A percentile compares a stretch with the other conserved stretches of the same genome.
Evolutionary conservation across 2,113 vertebrate species (phyloP).

Genomic region (Stictonetta naevosa): DNA sequence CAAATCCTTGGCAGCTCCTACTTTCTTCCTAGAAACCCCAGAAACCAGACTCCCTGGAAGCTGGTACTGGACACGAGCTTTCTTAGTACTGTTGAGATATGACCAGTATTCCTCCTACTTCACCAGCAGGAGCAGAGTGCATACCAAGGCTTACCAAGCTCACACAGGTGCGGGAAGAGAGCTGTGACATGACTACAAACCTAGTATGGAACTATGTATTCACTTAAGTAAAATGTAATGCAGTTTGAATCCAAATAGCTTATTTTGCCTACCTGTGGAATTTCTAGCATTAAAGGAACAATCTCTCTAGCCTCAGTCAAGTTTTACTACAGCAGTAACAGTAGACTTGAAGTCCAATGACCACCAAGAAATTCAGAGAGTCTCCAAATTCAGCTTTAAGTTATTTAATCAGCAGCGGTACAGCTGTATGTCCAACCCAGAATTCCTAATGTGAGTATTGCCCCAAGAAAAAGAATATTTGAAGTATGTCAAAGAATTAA

Average conservation of each 20-base stretch:
- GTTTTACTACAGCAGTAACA: neutral
- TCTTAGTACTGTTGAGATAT: neutral
- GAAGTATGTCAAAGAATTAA: neutral
- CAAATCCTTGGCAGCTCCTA: neutral
- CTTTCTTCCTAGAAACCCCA: neutral
- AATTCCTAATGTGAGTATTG: neutral
- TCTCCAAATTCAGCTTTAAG: neutral
- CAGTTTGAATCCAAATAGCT: neutral
- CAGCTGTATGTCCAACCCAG: neutral
- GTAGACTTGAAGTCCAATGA: neutral
- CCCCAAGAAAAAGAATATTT: neutral
- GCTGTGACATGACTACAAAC: neutral
- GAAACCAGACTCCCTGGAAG: neutral
- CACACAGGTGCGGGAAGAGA: neutral
- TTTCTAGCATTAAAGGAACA: neutral
- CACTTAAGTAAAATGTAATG: neutral
- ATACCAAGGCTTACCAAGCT: neutral
- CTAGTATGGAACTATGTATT: neutral
- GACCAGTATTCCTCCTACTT: neutral
- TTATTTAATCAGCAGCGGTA: neutral
- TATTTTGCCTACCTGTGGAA: neutral
- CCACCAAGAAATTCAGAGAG: neutral
- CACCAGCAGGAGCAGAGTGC: neutral
- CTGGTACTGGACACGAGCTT: neutral
- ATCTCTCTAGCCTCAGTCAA: neutral